Percentiles rank a stretch among this genome's conserved stretches.
Evolutionary conservation across 2,113 vertebrate species (phyloP).

Genomic region (Collichthys lucidus): DNA sequence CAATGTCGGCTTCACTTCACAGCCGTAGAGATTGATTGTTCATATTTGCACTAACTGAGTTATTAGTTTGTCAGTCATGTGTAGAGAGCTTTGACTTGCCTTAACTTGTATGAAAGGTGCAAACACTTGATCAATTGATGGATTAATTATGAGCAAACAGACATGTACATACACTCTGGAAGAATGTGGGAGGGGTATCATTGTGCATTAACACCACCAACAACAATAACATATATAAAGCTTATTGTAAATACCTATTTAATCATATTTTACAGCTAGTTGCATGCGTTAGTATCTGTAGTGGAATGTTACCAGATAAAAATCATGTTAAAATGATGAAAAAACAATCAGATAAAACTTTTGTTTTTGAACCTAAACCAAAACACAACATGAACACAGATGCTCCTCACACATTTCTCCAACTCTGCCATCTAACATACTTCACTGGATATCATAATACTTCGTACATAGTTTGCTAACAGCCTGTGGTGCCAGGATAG

Average conservation of each 20-base stretch:
- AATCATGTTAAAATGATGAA: not conserved
- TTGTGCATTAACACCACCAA: not conserved
- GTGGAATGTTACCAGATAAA: not conserved
- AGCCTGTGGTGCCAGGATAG: constrained; percentile 29
- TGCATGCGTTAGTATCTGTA: not conserved
- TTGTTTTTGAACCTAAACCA: not conserved
- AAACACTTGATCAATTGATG: not conserved
- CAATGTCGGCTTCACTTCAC: too few relatives aligned
- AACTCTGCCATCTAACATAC: constrained; percentile 20
- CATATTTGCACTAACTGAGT: too few relatives aligned
- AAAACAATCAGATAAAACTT: not conserved
- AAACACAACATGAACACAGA: not conserved
- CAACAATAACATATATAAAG: not conserved
- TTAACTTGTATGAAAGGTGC: too few relatives aligned
- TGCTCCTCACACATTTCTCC: constrained; percentile 27
- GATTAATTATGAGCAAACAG: not conserved
- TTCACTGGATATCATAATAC: constrained; percentile 6
- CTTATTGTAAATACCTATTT: not conserved
- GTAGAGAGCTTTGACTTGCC: too few relatives aligned
- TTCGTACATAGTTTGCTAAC: not conserved
- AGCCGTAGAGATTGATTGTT: too few relatives aligned
- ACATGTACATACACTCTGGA: not conserved
- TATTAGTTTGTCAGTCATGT: too few relatives aligned
- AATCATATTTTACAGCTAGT: not conserved
- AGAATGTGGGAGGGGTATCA: not conserved